Evolutionary conservation across 2,888 invertebrate species (phyloP), one percentile per base, ranked within the genome.

Genomic region (Chelonus formosanus): DNA sequence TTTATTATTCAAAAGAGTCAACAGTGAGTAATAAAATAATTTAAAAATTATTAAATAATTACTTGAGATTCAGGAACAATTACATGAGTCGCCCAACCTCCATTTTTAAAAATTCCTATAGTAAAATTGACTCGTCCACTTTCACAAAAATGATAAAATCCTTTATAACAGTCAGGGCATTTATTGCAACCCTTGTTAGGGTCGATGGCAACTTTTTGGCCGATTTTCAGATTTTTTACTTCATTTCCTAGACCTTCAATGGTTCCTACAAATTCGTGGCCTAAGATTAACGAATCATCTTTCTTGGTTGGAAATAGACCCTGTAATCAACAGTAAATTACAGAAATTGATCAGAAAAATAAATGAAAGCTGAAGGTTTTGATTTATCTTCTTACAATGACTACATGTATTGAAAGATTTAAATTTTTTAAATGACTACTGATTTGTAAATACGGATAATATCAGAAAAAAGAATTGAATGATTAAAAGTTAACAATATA

Each of bases 231-330:
- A 57, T 81, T 80, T 2, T 71, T 84, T 3, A 90, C 88, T 0
- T 83, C 82, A 10, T 84, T 77, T 1, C 92, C 92, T 1, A 87
- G 85, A 0, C 87, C 87, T 40, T 86, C 83, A 0, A 91, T 85
- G 0, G 85, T 84, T 0, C 92, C 92, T 43, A 88, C 88, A 79
- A 90, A 91, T 81, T 92, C 92, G 67, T 92, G 92, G 0, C 92
- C 92, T 3, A 90, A 78, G 0, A 88, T 86, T 0, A 90, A 76
- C 0, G 87, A 86, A 0, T 84, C 85, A 2, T 85, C 83, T 52
- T 87, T 84, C 32, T 78, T 83, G n/a, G 89, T 89, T 1, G 90
- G 90, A 74, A 91, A 91, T 71, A 88, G 86, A 0, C 91, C 91
- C 91, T 91, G 73, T 20, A 20, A 20, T 20, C 20, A 20, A 20